Evolutionary conservation across 2,797 vertebrate species (phyloP).

Genomic region (Peromyscus eremicus): DNA sequence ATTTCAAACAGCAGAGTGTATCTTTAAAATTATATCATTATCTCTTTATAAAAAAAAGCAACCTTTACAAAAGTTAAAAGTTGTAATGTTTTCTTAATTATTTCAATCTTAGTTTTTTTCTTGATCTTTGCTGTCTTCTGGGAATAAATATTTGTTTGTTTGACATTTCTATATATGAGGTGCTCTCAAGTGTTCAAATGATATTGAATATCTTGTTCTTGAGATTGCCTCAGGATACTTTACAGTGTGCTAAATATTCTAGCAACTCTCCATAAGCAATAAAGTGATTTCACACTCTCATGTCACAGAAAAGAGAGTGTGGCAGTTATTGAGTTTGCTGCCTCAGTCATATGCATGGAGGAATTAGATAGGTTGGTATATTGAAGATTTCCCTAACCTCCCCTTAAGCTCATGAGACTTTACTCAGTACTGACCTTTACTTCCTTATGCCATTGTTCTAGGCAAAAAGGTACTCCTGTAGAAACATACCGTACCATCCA

Average conservation of each 20-base stretch:
- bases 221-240: neutral
- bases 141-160: slow-evolving; percentile 41
- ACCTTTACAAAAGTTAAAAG: neutral
- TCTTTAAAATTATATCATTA: neutral
- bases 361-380: neutral
- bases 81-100: slow-evolving; percentile 5
- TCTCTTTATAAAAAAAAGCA: neutral
- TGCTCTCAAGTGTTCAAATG: neutral
- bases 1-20: neutral
- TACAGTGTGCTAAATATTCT: neutral
- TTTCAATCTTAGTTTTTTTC: neutral
- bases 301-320: neutral
- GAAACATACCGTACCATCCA: neutral
- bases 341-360: neutral
- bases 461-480: neutral
- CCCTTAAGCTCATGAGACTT: neutral
- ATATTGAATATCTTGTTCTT: slow-evolving; percentile 28
- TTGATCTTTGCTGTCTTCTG: neutral
- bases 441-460: neutral
- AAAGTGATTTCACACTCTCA: slow-evolving; percentile 10
- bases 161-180: neutral
- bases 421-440: neutral
- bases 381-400: neutral
- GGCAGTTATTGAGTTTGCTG: neutral
- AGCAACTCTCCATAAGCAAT: neutral